Evolutionary conservation across 2,888 invertebrate species (phyloP), one percentile per base, ranked within the genome.

Genomic region (Augiades crinisus): DNA sequence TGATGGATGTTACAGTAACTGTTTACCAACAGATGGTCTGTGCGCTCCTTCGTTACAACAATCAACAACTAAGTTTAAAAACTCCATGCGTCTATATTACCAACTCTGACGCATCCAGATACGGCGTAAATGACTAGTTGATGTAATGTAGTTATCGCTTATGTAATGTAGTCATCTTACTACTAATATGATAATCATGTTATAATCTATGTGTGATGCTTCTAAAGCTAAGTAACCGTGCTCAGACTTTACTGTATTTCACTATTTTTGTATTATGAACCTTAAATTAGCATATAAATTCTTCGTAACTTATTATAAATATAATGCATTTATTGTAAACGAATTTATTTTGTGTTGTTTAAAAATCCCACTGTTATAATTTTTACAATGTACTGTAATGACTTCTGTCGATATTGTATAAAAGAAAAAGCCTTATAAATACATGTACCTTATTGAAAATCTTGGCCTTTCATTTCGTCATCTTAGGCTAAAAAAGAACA

Each of bases 241-340:
- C 75, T 79, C 77, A 75, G 69, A 71, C 66, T 57, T 56, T 57
- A 68, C 59, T 55, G 61, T 68, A 67, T 70, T 74, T 68, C 67
- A 72, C 64, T 78, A 77, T 78, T 78, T 81, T 75, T 80, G 59
- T 79, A 76, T 62, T 64, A 66, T 64, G 59, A 57, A 65, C 65
- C 56, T 63, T 61, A 66, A 60, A 12, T 12, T 45, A 45, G 44
- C 58, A 63, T 64, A 63, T 67, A 64, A 67, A 43, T 27, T 41
- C 33, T n/a, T n/a, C n/a, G n/a, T n/a, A n/a, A n/a, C n/a, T n/a
- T 16, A 22, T 40, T 14, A 24, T 7, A 61, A 67, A 60, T 59
- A 57, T 64, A 68, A 64, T 83, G 87, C 87, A 88, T 88, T 88
- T 88, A 88, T 77, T 79, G 73, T 78, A 79, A 84, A 78, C 83